Evolutionary conservation across 2,888 invertebrate species (phyloP).

Genomic region (Bedellia somnulentella): DNA sequence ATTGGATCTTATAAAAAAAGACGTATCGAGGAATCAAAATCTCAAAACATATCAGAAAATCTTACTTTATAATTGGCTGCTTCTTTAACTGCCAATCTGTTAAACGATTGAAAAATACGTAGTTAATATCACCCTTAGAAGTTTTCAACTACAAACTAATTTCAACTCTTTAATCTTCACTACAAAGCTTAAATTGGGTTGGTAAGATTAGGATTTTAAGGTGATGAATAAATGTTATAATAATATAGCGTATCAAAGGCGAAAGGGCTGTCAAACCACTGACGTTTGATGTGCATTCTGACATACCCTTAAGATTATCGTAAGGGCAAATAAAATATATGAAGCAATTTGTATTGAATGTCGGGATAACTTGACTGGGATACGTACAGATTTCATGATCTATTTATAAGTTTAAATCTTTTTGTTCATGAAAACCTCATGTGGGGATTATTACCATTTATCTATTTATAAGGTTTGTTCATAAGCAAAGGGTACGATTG

Average conservation of each 20-base stretch:
- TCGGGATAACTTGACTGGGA: slow-evolving; percentile 1
- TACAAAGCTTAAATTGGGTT: slow-evolving; percentile 15
- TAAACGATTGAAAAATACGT: slow-evolving; percentile 6
- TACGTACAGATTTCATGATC: no score
- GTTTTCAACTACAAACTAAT: slow-evolving; percentile 6
- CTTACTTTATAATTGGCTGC: slow-evolving; percentile 50
- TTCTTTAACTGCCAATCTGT: slow-evolving; percentile 26
- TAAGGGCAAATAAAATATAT: slow-evolving; percentile 51
- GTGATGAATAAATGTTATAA: slow-evolving; percentile 44
- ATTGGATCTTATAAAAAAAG: no score
- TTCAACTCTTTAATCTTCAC: not conserved
- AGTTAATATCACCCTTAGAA: slow-evolving; percentile 16
- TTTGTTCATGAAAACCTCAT: no score
- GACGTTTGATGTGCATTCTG: slow-evolving; percentile 58
- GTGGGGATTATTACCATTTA: no score
- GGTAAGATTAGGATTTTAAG: slow-evolving; percentile 17
- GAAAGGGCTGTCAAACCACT: slow-evolving; percentile 50
- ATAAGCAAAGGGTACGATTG: no score
- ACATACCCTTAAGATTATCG: slow-evolving; percentile 32
- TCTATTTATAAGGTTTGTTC: no score
- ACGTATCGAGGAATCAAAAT: no score
- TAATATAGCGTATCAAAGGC: slow-evolving; percentile 50
- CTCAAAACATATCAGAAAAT: no score
- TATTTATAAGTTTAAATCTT: no score
- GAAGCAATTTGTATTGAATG: slow-evolving; percentile 19